A percentile compares a stretch with the other conserved stretches of the same genome.
Conservation (phyloP, 2,113 vertebrate genomes). For the Silurus asotus region DNA sequence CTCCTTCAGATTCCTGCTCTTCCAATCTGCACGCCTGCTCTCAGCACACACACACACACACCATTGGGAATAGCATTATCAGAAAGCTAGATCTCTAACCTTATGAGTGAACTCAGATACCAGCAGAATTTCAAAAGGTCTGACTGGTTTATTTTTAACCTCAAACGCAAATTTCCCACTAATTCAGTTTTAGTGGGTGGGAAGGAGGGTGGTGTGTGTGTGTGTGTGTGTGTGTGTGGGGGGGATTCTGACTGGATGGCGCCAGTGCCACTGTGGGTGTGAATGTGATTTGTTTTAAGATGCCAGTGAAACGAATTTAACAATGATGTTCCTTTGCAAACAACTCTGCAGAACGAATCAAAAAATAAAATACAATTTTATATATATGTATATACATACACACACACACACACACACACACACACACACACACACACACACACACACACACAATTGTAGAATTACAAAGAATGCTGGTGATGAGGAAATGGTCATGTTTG, state of each 20-base stretch:
- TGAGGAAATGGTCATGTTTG: neutral
- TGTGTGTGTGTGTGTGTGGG: too few relatives aligned
- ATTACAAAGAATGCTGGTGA: neutral
- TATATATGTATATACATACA: too few relatives aligned
- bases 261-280: constrained; percentile 22
- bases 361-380: too few relatives aligned
- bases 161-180: constrained; percentile 46
- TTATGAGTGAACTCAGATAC: constrained; percentile 71
- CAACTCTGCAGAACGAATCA: neutral
- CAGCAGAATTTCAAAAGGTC: constrained; percentile 74
- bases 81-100: constrained; percentile 93
- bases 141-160: constrained; percentile 72
- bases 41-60: constrained; percentile 65
- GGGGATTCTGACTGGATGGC: neutral
- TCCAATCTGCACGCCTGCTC: constrained; percentile 22
- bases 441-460: constrained; percentile 44
- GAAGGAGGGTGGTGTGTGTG: neutral
- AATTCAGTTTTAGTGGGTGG: constrained; percentile 49
- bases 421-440: too few relatives aligned
- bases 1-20: constrained; percentile 77
- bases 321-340: neutral
- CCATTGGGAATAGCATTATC: constrained; percentile 88
- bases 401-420: too few relatives aligned
- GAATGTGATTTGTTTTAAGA: neutral
- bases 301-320: neutral